Conservation (phyloP, 2,113 vertebrate genomes). For the Jaculus jaculus region DNA sequence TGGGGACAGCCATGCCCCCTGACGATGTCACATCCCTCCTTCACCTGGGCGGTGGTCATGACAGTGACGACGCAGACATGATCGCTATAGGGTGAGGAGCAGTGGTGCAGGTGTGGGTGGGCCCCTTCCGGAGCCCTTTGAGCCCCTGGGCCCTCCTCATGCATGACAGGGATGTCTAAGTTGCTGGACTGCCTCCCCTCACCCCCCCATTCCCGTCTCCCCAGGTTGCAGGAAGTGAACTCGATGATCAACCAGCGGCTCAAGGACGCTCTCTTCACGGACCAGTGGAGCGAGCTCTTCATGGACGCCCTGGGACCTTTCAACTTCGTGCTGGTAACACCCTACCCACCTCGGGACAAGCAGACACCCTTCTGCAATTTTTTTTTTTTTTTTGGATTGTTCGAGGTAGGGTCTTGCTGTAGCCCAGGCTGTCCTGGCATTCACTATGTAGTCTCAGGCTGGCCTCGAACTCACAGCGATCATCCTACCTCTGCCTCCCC, state of each 20-base stretch:
- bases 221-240: constrained; percentile 97
- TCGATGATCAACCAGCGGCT: constrained; percentile 98
- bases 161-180: neutral
- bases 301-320: constrained; percentile 95
- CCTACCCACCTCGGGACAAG: neutral
- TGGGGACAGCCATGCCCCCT: constrained; percentile 94
- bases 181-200: neutral
- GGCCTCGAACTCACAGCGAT: too few species aligned
- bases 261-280: constrained; percentile 97
- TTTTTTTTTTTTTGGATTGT: too few species aligned
- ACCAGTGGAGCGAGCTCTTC: constrained; percentile 97
- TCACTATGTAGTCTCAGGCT: too few species aligned
- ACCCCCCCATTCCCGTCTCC: neutral
- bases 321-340: constrained; percentile 94
- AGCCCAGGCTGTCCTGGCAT: too few species aligned
- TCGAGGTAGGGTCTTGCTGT: too few species aligned
- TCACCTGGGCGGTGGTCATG: constrained; percentile 90
- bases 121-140: neutral
- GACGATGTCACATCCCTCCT: constrained; percentile 94
- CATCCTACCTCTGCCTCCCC: too few species aligned
- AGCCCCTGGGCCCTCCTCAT: neutral
- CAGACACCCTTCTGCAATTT: neutral
- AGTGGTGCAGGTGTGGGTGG: neutral
- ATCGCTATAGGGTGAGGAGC: constrained; percentile 95
- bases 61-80: constrained; percentile 91